Percentiles rank a stretch among this genome's conserved stretches.
These are phyloP conservation scores for Sebastes flavidus DNA, from an alignment of 2,797 vertebrate species.

Conservation along the genomic window DNA sequence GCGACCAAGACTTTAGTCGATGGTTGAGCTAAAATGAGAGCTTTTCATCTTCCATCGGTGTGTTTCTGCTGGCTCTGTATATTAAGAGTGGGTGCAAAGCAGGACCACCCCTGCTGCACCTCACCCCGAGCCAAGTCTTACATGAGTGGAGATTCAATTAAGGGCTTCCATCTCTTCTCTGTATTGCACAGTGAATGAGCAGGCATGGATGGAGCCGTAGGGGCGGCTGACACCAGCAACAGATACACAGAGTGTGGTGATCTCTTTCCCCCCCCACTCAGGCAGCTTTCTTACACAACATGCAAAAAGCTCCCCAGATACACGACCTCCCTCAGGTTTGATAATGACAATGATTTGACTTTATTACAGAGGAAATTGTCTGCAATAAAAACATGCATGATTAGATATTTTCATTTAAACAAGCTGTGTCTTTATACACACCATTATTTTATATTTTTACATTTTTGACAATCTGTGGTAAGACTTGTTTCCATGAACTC, in stretches of 20 bases:
- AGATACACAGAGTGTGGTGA: slow-evolving; percentile 2
- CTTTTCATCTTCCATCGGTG: slow-evolving; percentile 8
- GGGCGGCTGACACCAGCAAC: slow-evolving; percentile 35
- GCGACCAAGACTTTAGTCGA: neutral
- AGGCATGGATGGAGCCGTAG: slow-evolving; percentile 30
- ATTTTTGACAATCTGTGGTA: neutral
- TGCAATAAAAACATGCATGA: neutral
- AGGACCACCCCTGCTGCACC: neutral
- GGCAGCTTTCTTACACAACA: neutral
- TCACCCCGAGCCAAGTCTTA: slow-evolving; percentile 47
- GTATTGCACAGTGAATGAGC: slow-evolving; percentile 48
- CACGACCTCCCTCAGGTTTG: neutral
- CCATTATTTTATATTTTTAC: neutral
- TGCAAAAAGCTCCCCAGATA: neutral
- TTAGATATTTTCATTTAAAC: neutral
- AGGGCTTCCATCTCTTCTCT: slow-evolving; percentile 44
- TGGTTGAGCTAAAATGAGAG: neutral
- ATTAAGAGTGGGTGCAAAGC: slow-evolving; percentile 28
- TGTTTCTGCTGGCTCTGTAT: slow-evolving; percentile 36
- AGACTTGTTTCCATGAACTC: neutral
- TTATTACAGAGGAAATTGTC: neutral
- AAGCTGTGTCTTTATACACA: neutral
- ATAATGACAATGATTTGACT: neutral
- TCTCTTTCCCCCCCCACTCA: neutral
- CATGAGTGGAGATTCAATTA: slow-evolving; percentile 69